Evolutionary conservation across 1,140 invertebrate genomes (phyloP).

Genomic region (Psix sp.): DNA sequence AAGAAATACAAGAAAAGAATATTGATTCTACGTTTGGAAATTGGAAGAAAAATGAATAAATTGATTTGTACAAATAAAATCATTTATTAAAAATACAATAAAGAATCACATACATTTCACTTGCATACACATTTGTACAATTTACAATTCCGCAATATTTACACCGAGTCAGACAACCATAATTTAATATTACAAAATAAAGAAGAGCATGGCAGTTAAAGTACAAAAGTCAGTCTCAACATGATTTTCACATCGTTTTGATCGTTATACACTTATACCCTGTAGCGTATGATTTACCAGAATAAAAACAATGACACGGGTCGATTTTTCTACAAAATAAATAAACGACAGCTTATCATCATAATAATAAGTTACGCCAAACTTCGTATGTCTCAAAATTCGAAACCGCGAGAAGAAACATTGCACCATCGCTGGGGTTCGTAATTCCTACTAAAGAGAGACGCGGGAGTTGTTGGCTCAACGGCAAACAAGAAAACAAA

Average conservation of each 20-base stretch:
- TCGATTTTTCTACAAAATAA: no score
- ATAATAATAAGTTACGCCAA: conserved; percentile 34
- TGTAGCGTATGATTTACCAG: conserved; percentile 35
- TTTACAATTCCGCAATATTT: conserved; percentile 66
- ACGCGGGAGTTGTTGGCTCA: no score
- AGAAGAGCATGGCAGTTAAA: conserved; percentile 57
- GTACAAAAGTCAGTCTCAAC: conserved; percentile 61
- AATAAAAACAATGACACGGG: not conserved
- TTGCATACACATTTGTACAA: conserved; percentile 63
- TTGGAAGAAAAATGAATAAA: conserved; percentile 6
- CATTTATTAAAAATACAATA: conserved; percentile 67
- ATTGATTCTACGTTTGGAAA: not conserved
- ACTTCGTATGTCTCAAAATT: conserved; percentile 10
- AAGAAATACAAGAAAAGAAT: no score
- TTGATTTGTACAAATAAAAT: conserved; percentile 40
- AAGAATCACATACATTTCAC: conserved; percentile 34
- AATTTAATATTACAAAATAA: conserved; percentile 64
- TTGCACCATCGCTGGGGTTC: conserved; percentile 61
- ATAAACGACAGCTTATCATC: conserved; percentile 41
- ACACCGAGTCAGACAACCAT: conserved; percentile 56
- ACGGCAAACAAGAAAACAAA: no score
- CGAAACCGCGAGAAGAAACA: conserved; percentile 47
- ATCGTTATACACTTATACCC: conserved; percentile 52
- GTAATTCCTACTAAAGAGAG: conserved; percentile 23
- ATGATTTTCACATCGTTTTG: conserved; percentile 20